Base-by-base conservation (phyloP, 2,797 vertebrate genomes). In the Melanotaenia parkinsoni region DNA sequence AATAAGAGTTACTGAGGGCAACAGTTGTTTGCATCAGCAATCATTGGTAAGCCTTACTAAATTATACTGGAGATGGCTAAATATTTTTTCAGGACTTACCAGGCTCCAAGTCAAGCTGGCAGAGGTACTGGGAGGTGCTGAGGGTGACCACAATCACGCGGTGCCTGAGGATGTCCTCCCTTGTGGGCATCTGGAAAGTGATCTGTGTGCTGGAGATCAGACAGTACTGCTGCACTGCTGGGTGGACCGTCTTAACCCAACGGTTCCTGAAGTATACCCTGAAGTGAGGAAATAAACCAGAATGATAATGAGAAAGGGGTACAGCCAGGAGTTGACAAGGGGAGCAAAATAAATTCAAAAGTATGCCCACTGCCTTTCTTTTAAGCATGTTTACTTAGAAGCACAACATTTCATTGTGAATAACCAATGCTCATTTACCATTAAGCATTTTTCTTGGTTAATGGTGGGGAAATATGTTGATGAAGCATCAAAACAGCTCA, bases 181-280 rank as follows among this genome's bases (percentile, higher is more conserved):
- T 96, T 91, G 96, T 96, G 82, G 98, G 98, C 98, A 99, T 99
- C 94, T 98, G 96, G 93, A 99, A 99, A 94, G 95, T 98, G 96
- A 96, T 91, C 90, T 97, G 96, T 90, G 97, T 95, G 93, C 93
- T 94, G 88, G 98, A 97, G 92, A 99, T 99, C 94, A 99, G 94
- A 96, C 98, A 99, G 95, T 99, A 99, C 93, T 99, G 97, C 95
- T 99, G 98, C 92, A 99, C 98, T 74, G 97, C 92, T 56, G 97
- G 96, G 88, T 99, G 97, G 83, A 99, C 98, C 14, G 98, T 99
- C 95, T 99, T 99, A 76, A 99, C 98, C 98, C 98, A 99, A 92
- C 98, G 98, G 93, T 99, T 99, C 94, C 97, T 94, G 94, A 99
- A 99, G 94, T 99, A 99, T 91, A 99, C 97, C 97, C 98, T 99